Percentiles rank a stretch among this genome's conserved stretches.
Conservation (phyloP, 2,797 vertebrate genomes). For the Takifugu ocellatus region DNA sequence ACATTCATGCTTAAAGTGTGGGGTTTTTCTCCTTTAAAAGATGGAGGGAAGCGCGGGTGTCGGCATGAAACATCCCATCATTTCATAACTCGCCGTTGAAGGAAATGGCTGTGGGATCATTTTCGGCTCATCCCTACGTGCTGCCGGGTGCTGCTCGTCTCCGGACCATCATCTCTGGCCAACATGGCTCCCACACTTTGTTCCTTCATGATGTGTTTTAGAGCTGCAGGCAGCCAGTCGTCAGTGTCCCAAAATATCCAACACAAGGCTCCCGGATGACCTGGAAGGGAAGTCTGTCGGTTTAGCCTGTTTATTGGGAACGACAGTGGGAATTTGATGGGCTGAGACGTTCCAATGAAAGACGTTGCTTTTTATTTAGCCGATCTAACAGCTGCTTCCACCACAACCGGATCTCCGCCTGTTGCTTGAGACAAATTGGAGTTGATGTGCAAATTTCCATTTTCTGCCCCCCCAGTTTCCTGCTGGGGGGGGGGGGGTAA, state of each 20-base stretch:
- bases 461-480: slow-evolving; percentile 40
- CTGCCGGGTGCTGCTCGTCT: slow-evolving; percentile 8
- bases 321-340: not conserved
- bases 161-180: not conserved
- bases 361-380: not conserved
- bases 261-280: too few species aligned
- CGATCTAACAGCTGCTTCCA: slow-evolving; percentile 44
- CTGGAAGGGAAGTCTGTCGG: too few species aligned
- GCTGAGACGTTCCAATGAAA: not conserved
- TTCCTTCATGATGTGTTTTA: not conserved
- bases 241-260: too few species aligned
- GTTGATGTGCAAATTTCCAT: slow-evolving; percentile 38
- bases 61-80: too few species aligned
- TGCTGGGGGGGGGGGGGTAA: slow-evolving; percentile 27
- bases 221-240: not conserved
- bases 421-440: slow-evolving; percentile 32
- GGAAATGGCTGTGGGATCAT: slow-evolving; percentile 7
- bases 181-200: not conserved
- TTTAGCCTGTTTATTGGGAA: not conserved
- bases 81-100: too few species aligned
- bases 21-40: too few species aligned
- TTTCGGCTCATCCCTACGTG: not conserved
- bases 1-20: not conserved
- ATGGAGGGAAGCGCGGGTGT: too few species aligned
- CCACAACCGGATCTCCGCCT: slow-evolving; percentile 22